These are phyloP conservation scores for Bugulina stolonifera DNA, from an alignment of 2,888 invertebrate species.

Conservation along the genomic window DNA sequence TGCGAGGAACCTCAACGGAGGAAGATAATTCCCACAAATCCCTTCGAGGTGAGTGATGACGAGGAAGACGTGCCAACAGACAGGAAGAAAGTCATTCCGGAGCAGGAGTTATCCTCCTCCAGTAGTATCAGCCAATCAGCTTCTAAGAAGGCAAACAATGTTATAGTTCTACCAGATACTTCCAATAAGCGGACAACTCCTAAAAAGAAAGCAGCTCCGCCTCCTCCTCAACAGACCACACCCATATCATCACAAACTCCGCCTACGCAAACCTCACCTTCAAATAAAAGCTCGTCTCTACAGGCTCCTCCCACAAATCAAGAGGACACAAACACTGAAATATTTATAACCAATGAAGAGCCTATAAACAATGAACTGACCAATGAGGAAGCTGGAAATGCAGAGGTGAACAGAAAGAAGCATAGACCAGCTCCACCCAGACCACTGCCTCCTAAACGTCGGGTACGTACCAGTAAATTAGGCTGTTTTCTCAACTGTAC, in stretches of 20 bases:
- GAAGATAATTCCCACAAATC: conserved; percentile 9
- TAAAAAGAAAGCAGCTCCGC: conserved; percentile 18
- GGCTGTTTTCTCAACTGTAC: not conserved
- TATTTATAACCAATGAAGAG: not conserved
- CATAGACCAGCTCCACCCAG: conserved; percentile 78
- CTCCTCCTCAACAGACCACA: conserved; percentile 11
- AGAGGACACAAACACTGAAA: not conserved
- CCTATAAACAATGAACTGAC: not conserved
- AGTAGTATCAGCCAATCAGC: not conserved
- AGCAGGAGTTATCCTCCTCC: not conserved
- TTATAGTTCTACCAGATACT: not conserved
- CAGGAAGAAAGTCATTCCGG: conserved; percentile 1
- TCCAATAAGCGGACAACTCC: not conserved
- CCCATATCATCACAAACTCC: conserved; percentile 5
- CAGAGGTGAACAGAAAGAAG: conserved; percentile 58
- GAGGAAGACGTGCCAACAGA: not conserved
- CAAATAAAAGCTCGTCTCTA: not conserved
- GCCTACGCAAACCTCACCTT: not conserved
- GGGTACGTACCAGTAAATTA: conserved; percentile 14
- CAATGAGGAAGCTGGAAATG: not conserved
- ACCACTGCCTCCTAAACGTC: conserved; percentile 64
- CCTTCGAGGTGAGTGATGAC: conserved; percentile 15
- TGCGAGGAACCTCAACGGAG: not conserved
- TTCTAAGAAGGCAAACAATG: not conserved
- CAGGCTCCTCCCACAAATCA: not conserved